Evolutionary conservation across 2,888 invertebrate species (phyloP), one percentile per base, ranked within the genome.

Genomic region (Lamellibrachia columna): DNA sequence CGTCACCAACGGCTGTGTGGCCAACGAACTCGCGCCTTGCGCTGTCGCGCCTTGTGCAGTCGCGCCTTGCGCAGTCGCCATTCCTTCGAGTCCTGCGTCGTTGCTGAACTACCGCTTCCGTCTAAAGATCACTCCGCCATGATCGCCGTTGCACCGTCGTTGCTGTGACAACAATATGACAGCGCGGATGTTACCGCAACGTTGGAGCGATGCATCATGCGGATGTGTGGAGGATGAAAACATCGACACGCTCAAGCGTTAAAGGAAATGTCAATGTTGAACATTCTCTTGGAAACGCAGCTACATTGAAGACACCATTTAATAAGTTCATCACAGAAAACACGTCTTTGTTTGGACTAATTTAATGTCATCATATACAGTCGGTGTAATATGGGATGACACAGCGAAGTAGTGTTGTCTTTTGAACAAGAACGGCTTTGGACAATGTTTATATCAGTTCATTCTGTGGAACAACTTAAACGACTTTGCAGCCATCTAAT

Each of bases 1-100:
- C 75, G 75, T 75, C 75, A 75, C 75, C 75, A 75, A 75, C 75
- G 75, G 75, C 15, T 75, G 75, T 15, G 75, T 75, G 75, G 75
- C 75, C 22, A 75, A 75, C 75, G 75, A 22, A 22, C 75, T 75
- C n/a, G n/a, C n/a, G n/a, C 22, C 75, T 75, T 22, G 75, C n/a
- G n/a, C n/a, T n/a, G n/a, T n/a, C n/a, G n/a, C n/a, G n/a, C n/a
- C n/a, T n/a, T n/a, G n/a, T n/a, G n/a, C n/a, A n/a, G n/a, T 75
- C 22, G n/a, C 75, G 75, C 75, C 75, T 22, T 75, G 75, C 75
- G 75, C 75, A 75, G 75, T 75, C 75, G 75, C 75, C 15, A n/a
- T 75, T 6, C 75, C 75, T 75, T 75, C 75, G 75, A 75, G 75
- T 15, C 75, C 75, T 4, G 75, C 75, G 75, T 75, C 75, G 75